Evolutionary conservation across 1,140 invertebrate species (phyloP), one percentile per base, ranked within the genome.

Genomic region (Venustaconcha ellipsiformis): DNA sequence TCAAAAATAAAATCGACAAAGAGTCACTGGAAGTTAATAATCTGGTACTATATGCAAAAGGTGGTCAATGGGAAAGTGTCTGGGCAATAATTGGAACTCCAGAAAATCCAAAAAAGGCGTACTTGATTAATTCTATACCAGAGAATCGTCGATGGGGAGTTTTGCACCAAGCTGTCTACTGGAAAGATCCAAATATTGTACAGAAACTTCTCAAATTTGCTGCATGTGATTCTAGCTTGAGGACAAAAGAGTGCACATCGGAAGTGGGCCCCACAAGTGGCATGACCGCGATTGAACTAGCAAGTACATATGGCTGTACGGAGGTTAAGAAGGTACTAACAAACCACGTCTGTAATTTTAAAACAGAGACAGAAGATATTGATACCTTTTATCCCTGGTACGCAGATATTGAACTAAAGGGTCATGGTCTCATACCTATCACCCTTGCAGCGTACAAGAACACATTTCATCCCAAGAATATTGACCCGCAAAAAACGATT

Each of bases 151-250:
- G 72, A 14, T 68, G 72, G 72, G 72, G 65, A 48, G 17, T 74
- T 56, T 13, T 74, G n/a, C 72, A 74, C 30, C 72, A 74, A 20
- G 72, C 72, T 48, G 57, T 74, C 12, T 72, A 65, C 26, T 72
- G 70, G 70, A 72, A 58, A 5, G 30, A 72, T 18, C 14, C 17
- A 0, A 8, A 66, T 37, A 23, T 72, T 20, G 17, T 72, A 20
- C 37, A 48, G 56, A 72, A 66, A 48, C 12, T 72, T 0, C 26
- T 72, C 15, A 23, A 5, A 14, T 66, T 63, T 30, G 1, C 0
- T 4, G 63, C 48, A 11, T 74, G 65, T 62, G 72, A 74, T 59
- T 37, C 5, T 6, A 30, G 67, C 57, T 55, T 60, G 2, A 48
- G 30, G 18, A 58, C 72, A 0, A 74, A 74, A 56, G 30, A 57